Base-by-base conservation (phyloP, 30 jellyfish, hydroid and myxozoan genomes). In the Rhopilema esculentum region DNA sequence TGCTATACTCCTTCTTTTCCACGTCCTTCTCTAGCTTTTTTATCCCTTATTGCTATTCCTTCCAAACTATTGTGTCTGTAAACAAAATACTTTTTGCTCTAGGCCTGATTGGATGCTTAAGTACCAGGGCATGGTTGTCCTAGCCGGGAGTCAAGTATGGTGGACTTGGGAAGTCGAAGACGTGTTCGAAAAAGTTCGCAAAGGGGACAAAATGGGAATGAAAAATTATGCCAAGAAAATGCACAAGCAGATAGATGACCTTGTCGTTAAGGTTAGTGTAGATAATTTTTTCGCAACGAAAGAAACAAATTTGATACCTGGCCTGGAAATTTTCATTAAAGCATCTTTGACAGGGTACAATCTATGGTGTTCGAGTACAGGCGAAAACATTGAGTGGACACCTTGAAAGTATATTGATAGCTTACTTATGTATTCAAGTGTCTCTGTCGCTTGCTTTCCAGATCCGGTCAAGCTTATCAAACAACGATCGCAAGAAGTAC, bases 91-190 rank as follows among this genome's bases (percentile, higher is more conserved):
- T 4, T 4, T 25, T 40, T 73, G 4, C 49, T 69, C 2, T 67
- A 93, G 98, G 81, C 95, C 97, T 8, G 97, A 94, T 48, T 94
- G 99, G 99, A 94, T 94, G 99, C 72, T 94, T 79, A 79, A 85
- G 83, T 94, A 94, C 89, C 99, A 91, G 66, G 98, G 99, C 22
- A 91, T 95, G 99, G 99, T 95, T 27, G 96, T 90, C 19, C 84
- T 95, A n/a, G 99, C 98, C 61, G 97, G 96, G 25, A 90, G 98
- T 76, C 99, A 90, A 66, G 97, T 95, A 23, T 91, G 99, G 99
- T 91, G 99, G 97, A 95, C 99, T 19, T 90, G 99, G 99, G 99
- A 94, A 67, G 99, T 94, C 25, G 99, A 94, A 84, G 99, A 94
- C 68, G 99, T 94, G 12, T 94, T 94, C 83, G 87, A 78, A 64